These are phyloP conservation scores for Acleris literana DNA, from an alignment of 2,888 invertebrate genomes.

Conservation along the genomic window DNA sequence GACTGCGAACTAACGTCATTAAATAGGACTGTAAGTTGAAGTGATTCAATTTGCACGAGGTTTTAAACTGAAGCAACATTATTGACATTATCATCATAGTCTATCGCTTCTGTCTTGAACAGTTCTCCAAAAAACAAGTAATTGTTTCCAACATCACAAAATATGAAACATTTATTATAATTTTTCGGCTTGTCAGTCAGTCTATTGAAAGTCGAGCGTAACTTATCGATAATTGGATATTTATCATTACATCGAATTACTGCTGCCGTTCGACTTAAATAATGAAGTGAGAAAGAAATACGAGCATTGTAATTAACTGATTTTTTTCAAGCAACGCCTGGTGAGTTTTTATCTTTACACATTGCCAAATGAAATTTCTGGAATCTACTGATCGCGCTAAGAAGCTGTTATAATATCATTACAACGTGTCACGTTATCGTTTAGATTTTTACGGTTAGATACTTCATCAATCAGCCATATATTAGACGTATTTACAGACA, in stretches of 20 bases:
- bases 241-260: slow-evolving; percentile 61
- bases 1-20: too few relatives aligned
- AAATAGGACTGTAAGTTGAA: too few relatives aligned
- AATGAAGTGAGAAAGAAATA: slow-evolving; percentile 48
- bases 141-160: slow-evolving; percentile 73
- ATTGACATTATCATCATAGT: neutral
- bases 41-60: too few relatives aligned
- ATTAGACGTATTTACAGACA: too few relatives aligned
- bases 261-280: slow-evolving; percentile 51
- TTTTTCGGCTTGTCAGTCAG: slow-evolving; percentile 77
- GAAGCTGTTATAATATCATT: too few relatives aligned
- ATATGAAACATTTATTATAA: slow-evolving; percentile 77
- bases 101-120: slow-evolving; percentile 38
- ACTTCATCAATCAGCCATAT: too few relatives aligned
- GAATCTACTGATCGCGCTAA: too few relatives aligned
- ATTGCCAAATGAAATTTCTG: neutral
- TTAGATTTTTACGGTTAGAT: too few relatives aligned
- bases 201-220: slow-evolving; percentile 80
- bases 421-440: too few relatives aligned
- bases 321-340: slow-evolving; percentile 10
- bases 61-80: too few relatives aligned
- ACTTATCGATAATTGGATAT: slow-evolving; percentile 78
- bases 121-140: slow-evolving; percentile 48
- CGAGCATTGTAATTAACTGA: slow-evolving; percentile 28
- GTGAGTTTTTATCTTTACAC: slow-evolving; percentile 9